Percentiles rank a stretch among this genome's conserved stretches.
phyloP scores from a whole-genome alignment of 1,140 invertebrate genomes.

The Panulirus ornatus region DNA sequence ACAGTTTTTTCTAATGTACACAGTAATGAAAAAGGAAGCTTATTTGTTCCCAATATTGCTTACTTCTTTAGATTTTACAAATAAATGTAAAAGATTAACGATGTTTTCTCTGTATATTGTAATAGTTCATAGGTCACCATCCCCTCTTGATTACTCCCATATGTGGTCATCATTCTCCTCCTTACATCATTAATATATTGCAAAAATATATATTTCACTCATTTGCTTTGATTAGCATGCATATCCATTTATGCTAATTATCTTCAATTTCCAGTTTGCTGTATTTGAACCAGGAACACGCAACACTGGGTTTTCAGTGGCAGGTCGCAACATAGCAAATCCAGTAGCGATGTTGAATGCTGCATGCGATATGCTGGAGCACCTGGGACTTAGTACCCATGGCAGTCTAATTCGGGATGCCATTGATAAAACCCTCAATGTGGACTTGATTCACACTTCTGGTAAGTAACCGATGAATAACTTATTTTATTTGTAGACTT shows the following conservation, averaged over 20 bases:
- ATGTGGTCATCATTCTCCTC: not conserved
- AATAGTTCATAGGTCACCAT: no score
- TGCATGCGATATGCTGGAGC: constrained; percentile 93
- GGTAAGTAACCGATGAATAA: constrained; percentile 79
- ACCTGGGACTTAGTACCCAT: constrained; percentile 91
- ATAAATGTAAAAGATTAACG: no score
- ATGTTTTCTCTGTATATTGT: no score
- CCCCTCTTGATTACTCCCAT: not conserved
- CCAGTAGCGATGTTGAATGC: constrained; percentile 97
- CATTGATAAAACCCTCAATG: constrained; percentile 89
- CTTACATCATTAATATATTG: no score
- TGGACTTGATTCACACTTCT: constrained; percentile 88
- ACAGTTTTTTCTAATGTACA: not conserved
- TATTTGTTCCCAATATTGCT: no score
- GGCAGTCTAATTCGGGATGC: constrained; percentile 87
- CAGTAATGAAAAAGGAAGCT: no score
- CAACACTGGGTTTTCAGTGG: constrained; percentile 94
- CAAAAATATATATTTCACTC: no score
- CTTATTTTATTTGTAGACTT: no score
- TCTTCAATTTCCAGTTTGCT: constrained; percentile 84
- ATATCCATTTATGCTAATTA: not conserved
- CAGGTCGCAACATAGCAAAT: constrained; percentile 97
- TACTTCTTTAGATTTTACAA: no score
- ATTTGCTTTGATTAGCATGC: no score
- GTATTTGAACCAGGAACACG: constrained; percentile 96